A percentile compares a stretch with the other conserved stretches of the same genome.
These are phyloP conservation scores for Peucedramus taeniatus DNA, from an alignment of 2,113 vertebrate genomes.

Conservation along the genomic window DNA sequence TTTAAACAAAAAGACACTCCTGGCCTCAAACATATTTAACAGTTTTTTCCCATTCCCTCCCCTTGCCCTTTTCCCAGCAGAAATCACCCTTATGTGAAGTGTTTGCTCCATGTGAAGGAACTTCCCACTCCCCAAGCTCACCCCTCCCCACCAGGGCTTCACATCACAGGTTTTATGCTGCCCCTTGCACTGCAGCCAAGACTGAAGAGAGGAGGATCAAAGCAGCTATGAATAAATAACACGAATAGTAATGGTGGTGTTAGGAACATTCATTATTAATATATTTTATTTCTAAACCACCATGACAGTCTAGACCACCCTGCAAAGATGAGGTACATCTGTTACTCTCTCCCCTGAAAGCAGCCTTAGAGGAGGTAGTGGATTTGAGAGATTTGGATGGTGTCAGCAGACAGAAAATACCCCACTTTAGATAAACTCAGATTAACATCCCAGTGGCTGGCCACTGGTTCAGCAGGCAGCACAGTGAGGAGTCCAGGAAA, in stretches of 20 bases:
- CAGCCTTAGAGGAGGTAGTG: rapidly evolving
- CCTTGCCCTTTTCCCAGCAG: constrained; percentile 1
- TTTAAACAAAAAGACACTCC: background rate
- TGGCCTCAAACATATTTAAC: background rate
- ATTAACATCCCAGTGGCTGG: background rate
- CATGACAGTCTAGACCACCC: background rate
- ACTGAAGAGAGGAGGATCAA: background rate
- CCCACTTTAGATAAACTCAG: background rate
- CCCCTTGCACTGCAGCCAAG: background rate
- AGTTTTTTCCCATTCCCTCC: background rate
- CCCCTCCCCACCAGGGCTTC: background rate
- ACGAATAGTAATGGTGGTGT: background rate
- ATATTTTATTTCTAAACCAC: background rate
- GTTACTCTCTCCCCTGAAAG: background rate
- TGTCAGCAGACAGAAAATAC: background rate
- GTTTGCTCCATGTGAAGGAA: background rate
- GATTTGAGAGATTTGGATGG: background rate
- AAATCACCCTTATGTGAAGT: background rate
- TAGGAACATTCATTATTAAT: constrained; percentile 15
- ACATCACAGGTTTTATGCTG: background rate
- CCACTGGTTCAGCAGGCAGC: background rate
- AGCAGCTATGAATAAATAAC: constrained; percentile 37
- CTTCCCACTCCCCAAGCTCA: background rate
- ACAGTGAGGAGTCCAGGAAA: background rate
- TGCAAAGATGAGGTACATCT: constrained; percentile 14